Evolutionary conservation across 2,888 invertebrate genomes (phyloP), one percentile per base, ranked within the genome.

Genomic region (Nysson spinosus): DNA sequence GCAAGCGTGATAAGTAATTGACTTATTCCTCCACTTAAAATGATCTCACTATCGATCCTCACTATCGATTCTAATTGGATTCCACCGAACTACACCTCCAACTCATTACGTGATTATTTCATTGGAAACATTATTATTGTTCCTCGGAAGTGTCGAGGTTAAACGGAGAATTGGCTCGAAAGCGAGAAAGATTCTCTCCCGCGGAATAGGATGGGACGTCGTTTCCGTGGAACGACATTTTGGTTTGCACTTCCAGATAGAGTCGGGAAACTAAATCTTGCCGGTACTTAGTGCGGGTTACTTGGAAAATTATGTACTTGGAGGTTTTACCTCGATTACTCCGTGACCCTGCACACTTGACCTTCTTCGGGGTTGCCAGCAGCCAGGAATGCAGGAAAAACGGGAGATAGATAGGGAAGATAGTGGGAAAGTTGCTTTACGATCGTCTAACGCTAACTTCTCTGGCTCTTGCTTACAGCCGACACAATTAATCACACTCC

Each of bases 281-380:
- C 14, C 20, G 14, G 9, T 37, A 37, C 30, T 55, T 30, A 30
- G 17, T 19, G 2, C 12, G 37, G 22, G 24, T 19, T 17, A 12
- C 22, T 32, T 1, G 30, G 28, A 14, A 44, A 47, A 19, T 55
- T 30, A 37, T 34, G 47, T 14, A 30, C 42, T 30, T 34, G 26
- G 7, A 11, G 32, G 34, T 34, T 46, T 47, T 17, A 28, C 30
- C 42, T 24, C 52, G 40, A 34, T 46, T 40, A 42, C 46, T 42
- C 40, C 35, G 35, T 30, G 42, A 37, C 47, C 47, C 42, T 34
- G 19, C 61, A 61, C 61, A 55, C 61, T 61, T 61, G 61, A 61
- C 61, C 61, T 55, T 61, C 61, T 61, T 61, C 42, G 28, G 28
- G 9, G n/a, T 9, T n/a, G 28, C 9, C 35, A 19, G 22, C n/a